phyloP scores from a whole-genome alignment of 2,797 vertebrate species.

The Xiphophorus birchmanni region DNA sequence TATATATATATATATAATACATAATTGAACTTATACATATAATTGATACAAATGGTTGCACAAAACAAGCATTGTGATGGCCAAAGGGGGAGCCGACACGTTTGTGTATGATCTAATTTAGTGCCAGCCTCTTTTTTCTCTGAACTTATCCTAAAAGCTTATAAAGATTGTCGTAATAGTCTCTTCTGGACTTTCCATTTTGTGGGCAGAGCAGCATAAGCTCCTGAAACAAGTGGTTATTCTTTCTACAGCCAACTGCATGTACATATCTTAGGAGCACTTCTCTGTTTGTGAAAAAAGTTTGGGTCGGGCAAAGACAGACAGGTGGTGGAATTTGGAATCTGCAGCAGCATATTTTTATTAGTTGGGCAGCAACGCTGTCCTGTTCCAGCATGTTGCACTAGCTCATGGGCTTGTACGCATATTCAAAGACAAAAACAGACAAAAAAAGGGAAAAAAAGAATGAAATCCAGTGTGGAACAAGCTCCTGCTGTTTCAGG shows the following conservation, averaged over 20 bases:
- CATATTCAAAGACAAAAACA: conserved; percentile 6
- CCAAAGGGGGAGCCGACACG: conserved; percentile 8
- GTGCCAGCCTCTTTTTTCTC: neutral
- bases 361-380: conserved; percentile 75
- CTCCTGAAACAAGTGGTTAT: neutral
- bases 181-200: conserved; percentile 13
- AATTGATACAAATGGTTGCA: neutral
- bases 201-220: conserved; percentile 6
- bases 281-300: conserved; percentile 25
- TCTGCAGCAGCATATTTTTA: conserved; percentile 82
- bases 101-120: conserved; percentile 42
- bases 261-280: conserved; percentile 14
- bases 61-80: neutral
- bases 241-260: neutral
- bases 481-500: conserved; percentile 5
- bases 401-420: conserved; percentile 37
- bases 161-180: conserved; percentile 4
- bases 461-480: conserved; percentile 14
- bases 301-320: conserved; percentile 69
- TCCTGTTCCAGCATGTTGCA: conserved; percentile 80
- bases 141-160: conserved; percentile 11
- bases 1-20: too few species aligned
- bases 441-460: neutral
- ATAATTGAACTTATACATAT: too few species aligned
- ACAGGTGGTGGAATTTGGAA: conserved; percentile 80